Base-by-base conservation (phyloP, 2,797 vertebrate genomes). In the Fistularia commersonii region DNA sequence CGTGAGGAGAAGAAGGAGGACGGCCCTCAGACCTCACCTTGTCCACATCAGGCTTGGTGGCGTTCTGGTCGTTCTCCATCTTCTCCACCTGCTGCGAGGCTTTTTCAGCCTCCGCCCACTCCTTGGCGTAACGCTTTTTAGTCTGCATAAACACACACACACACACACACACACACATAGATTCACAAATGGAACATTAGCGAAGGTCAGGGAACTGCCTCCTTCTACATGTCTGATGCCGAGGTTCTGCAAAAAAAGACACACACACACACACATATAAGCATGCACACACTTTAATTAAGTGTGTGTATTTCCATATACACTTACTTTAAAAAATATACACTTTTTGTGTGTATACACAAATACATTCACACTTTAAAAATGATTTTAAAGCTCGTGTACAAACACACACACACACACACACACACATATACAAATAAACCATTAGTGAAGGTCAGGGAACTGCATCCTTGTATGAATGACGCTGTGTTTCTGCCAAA, bases 71-170 rank as follows among this genome's bases (percentile, higher is more conserved):
- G 15, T 72, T 85, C 61, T 94, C 92, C 0, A 69, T 80, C 54
- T 86, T 90, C 48, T 95, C 93, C 0, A 91, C 91, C 0, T 91
- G 91, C 53, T 92, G 92, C 39, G 86, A 76, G 1, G 92, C 91
- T 71, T 93, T 93, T 53, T 95, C 94, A 0, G 91, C 93, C 46
- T 95, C 94, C 0, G 79, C 87, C 88, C 92, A 95, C 74, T 95
- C 93, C 37, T 93, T 91, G 45, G 94, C 93, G 58, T 90, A 95
- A 2, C 92, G 92, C 37, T 90, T 91, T 72, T 95, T 95, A 48
- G 87, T 92, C 94, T 95, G 79, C 40, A 53, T 14, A 51, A 45
- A 69, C 33, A 49, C 10, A 64, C 41, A 53, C 41, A 65, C 39
- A 60, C 36, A 52, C 15, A 58, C 41, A 58, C 39, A 41, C 11